Conservation (phyloP, 1,140 invertebrate species). For the Meteorus sp. region DNA sequence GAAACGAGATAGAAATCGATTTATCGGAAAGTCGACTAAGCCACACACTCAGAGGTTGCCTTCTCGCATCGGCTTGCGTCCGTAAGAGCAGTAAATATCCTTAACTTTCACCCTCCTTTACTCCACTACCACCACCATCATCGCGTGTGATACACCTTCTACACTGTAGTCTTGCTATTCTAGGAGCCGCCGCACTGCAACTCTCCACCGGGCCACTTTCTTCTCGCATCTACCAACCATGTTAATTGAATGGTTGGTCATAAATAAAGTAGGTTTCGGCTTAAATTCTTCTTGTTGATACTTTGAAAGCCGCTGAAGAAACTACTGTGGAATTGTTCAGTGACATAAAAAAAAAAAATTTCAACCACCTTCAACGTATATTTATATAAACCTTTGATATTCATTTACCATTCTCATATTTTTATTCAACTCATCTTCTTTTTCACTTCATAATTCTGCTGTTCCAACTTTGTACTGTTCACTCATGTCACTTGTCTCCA, state of each 20-base stretch:
- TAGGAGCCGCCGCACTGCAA: not conserved
- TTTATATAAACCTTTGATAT: not conserved
- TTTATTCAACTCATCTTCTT: too few relatives aligned
- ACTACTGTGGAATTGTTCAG: not conserved
- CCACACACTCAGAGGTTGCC: conserved; percentile 29
- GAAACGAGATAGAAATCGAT: conserved; percentile 44
- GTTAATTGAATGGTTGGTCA: conserved; percentile 31
- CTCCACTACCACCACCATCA: conserved; percentile 15
- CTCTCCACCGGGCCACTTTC: not conserved
- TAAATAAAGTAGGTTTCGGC: conserved; percentile 29
- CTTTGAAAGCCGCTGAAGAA: conserved; percentile 2
- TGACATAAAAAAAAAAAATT: conserved; percentile 2
- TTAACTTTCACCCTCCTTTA: conserved; percentile 12
- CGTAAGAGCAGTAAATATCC: conserved; percentile 33
- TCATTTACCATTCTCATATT: not conserved
- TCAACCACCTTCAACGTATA: not conserved
- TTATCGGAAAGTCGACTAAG: conserved; percentile 32
- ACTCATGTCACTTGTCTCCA: too few relatives aligned
- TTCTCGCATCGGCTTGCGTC: conserved; percentile 27
- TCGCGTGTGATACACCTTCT: conserved; percentile 12
- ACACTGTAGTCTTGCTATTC: conserved; percentile 5
- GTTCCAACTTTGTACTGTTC: too few relatives aligned
- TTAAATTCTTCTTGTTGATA: conserved; percentile 24
- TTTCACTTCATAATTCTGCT: too few relatives aligned
- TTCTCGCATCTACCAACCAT: conserved; percentile 9